Percentiles rank a stretch among this genome's conserved stretches.
phyloP scores from a whole-genome alignment of 2,888 invertebrate species.

The Tanytarsus gracilentus region DNA sequence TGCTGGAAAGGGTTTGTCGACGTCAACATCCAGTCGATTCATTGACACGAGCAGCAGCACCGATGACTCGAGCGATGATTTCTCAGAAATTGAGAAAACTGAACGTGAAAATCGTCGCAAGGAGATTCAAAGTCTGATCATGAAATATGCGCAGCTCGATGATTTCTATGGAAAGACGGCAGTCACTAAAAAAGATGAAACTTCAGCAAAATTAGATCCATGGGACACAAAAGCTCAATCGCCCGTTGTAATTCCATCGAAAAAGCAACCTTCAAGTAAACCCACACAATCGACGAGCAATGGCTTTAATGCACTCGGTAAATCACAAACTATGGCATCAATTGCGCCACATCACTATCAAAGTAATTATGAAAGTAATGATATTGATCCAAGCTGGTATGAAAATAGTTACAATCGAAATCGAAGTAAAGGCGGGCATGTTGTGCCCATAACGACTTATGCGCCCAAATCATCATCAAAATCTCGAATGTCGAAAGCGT shows the following conservation, averaged over 20 bases:
- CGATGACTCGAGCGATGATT: neutral
- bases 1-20: slow-evolving; percentile 32
- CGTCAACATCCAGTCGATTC: neutral
- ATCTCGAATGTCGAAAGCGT: slow-evolving; percentile 45
- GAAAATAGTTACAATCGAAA: neutral
- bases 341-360: neutral
- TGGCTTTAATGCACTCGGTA: slow-evolving; percentile 9
- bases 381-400: slow-evolving; percentile 11
- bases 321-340: slow-evolving; percentile 24
- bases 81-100: slow-evolving; percentile 40
- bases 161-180: slow-evolving; percentile 53
- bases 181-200: neutral
- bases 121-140: slow-evolving; percentile 71
- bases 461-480: slow-evolving; percentile 33
- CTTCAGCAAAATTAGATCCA: neutral
- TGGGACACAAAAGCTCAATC: slow-evolving; percentile 21
- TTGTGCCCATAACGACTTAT: slow-evolving; percentile 22
- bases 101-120: slow-evolving; percentile 73
- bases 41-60: slow-evolving; percentile 2
- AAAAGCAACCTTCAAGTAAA: neutral
- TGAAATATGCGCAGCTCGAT: slow-evolving; percentile 73
- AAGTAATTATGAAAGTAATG: neutral
- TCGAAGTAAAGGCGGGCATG: neutral
- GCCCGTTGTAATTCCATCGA: slow-evolving; percentile 20
- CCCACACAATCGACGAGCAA: neutral